These are phyloP conservation scores for Monoplex corrugatus DNA, from an alignment of 2,888 invertebrate species.

Conservation along the genomic window DNA sequence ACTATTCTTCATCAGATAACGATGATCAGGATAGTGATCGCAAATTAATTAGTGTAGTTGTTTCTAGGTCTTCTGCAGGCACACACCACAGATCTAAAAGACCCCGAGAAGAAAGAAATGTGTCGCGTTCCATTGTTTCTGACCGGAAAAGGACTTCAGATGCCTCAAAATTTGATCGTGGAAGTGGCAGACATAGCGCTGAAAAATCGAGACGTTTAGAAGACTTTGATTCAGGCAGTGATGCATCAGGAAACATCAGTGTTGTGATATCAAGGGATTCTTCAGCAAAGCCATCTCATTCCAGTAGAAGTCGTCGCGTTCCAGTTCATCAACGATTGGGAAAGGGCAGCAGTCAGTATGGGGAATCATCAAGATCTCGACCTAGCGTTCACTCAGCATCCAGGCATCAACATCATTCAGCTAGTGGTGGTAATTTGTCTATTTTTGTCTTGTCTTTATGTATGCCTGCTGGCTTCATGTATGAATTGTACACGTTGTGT, in stretches of 20 bases:
- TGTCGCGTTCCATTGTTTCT: not conserved
- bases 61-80: slow-evolving; percentile 36
- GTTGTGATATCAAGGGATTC: slow-evolving; percentile 35
- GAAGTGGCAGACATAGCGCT: not conserved
- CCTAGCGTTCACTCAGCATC: not conserved
- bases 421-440: slow-evolving; percentile 15
- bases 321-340: slow-evolving; percentile 45
- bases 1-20: slow-evolving; percentile 44
- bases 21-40: slow-evolving; percentile 26
- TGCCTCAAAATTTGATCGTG: not conserved
- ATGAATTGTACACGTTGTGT: no score
- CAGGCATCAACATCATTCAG: slow-evolving; percentile 1
- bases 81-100: not conserved
- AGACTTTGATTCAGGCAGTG: not conserved
- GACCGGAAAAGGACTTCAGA: slow-evolving; percentile 28
- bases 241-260: not conserved
- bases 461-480: no score
- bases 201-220: slow-evolving; percentile 34
- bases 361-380: not conserved
- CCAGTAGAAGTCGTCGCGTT: slow-evolving; percentile 2
- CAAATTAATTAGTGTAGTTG: slow-evolving; percentile 51
- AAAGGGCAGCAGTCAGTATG: not conserved
- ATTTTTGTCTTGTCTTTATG: no score
- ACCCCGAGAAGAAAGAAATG: not conserved
- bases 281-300: not conserved